Evolutionary conservation across 2,797 vertebrate genomes (phyloP).

Genomic region (Rachycentron canadum): DNA sequence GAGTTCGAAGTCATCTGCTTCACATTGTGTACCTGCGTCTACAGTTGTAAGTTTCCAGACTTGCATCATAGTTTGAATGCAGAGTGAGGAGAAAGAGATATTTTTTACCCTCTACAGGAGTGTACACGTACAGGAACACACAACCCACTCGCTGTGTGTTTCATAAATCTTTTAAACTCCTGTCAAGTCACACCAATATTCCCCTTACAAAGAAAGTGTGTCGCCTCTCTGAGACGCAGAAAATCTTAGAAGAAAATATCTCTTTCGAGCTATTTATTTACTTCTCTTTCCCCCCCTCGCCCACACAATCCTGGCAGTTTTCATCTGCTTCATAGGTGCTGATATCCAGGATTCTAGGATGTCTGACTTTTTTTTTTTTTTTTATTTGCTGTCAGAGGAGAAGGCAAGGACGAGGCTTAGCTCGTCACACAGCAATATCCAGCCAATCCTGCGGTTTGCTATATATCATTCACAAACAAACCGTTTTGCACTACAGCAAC

Average conservation of each 20-base stretch:
- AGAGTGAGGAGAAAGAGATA: slow-evolving; percentile 29
- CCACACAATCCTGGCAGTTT: slow-evolving; percentile 75
- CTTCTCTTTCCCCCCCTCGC: slow-evolving; percentile 57
- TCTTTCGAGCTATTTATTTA: slow-evolving; percentile 77
- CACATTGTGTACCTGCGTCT: slow-evolving; percentile 51
- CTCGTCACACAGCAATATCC: slow-evolving; percentile 59
- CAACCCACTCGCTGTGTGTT: slow-evolving; percentile 51
- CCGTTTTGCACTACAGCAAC: slow-evolving; percentile 42
- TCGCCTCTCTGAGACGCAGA: slow-evolving; percentile 64
- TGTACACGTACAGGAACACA: slow-evolving; percentile 51
- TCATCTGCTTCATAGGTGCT: slow-evolving; percentile 72
- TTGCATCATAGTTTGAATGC: slow-evolving; percentile 49
- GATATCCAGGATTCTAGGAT: slow-evolving; percentile 74
- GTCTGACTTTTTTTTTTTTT: slow-evolving; percentile 56
- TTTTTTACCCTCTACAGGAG: slow-evolving; percentile 41
- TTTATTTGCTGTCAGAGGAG: slow-evolving; percentile 74
- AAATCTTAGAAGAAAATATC: slow-evolving; percentile 70
- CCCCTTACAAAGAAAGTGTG: slow-evolving; percentile 71
- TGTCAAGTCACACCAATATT: slow-evolving; percentile 74
- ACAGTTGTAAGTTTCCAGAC: slow-evolving; percentile 41
- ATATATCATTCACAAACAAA: slow-evolving; percentile 67
- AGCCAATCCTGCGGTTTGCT: slow-evolving; percentile 47
- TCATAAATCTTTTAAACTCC: slow-evolving; percentile 82
- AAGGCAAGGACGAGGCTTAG: slow-evolving; percentile 67
- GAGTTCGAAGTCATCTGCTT: slow-evolving; percentile 40